Evolutionary conservation across 2,113 vertebrate genomes (phyloP), one percentile per base, ranked within the genome.

Genomic region (Cettia cetti): DNA sequence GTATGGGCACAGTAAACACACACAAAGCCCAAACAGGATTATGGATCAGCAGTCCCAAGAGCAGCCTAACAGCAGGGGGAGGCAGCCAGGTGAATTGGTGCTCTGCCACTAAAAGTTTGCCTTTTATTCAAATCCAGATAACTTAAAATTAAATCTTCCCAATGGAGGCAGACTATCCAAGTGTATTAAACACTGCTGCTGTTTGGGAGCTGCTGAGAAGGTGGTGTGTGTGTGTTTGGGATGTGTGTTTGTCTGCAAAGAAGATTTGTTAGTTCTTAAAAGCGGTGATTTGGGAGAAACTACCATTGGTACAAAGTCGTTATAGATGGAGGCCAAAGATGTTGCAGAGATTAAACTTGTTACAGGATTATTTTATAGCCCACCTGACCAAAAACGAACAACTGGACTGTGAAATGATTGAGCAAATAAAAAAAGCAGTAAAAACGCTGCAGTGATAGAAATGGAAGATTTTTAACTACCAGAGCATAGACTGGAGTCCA

Each of bases 361-460:
- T 93, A 95, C 86, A 81, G 93, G 80, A 83, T 45, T 94, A 75
- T 96, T 97, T 97, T 97, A 95, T 90, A 80, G 94, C 84, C 86
- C 81, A 92, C 92, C 93, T 94, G 90, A 96, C 94, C 95, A 83
- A 94, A 96, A 89, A 69, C 0, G 49, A 96, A 86, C 95, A 95
- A 97, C 92, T 93, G 95, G 94, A 94, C 94, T 95, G 94, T 96
- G 95, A 96, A 97, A 96, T 95, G 95, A 97, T 72, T 93, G 95
- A 94, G 88, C 93, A 97, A 97, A 97, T 97, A 96, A 96, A 97
- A 97, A 92, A 97, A 90, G 95, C 86, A 84, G 72, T 96, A 96
- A 97, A 96, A 96, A 92, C 0, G 82, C 64, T 95, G 77, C 88
- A 93, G 86, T 96, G 94, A 96, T 94, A 92, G 93, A 92, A 96